Percentiles rank a stretch among this genome's conserved stretches.
phyloP scores from a whole-genome alignment of 2,888 invertebrate genomes.

The Metallyticus violacea region DNA sequence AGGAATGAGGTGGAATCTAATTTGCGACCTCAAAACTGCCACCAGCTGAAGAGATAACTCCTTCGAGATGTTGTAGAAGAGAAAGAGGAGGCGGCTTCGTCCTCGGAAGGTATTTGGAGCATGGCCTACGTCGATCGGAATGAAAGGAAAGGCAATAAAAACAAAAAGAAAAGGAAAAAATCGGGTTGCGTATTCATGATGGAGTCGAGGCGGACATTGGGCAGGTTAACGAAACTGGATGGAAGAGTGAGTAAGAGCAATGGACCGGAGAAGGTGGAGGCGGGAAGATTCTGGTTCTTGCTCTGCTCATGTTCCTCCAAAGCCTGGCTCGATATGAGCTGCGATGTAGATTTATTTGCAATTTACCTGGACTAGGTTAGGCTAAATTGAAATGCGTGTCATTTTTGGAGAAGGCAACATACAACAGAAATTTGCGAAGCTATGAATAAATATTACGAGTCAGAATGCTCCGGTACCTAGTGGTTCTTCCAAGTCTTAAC shows the following conservation, averaged over 20 bases:
- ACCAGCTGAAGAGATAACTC: not conserved
- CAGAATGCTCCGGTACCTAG: too few species aligned
- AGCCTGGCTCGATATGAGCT: too few species aligned
- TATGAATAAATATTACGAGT: too few species aligned
- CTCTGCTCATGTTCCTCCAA: too few species aligned
- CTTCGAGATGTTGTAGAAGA: too few species aligned
- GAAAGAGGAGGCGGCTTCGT: not conserved
- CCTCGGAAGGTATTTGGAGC: constrained; percentile 11
- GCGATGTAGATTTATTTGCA: too few species aligned
- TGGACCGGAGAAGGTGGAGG: not conserved
- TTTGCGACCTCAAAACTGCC: not conserved
- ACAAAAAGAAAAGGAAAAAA: not conserved
- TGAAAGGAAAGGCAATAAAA: not conserved
- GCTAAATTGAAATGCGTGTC: too few species aligned
- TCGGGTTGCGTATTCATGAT: not conserved
- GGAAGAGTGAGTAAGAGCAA: too few species aligned
- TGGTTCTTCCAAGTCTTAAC: too few species aligned
- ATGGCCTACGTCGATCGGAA: not conserved
- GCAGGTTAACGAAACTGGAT: not conserved
- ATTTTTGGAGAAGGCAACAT: too few species aligned
- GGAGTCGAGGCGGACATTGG: not conserved
- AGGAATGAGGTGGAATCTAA: not conserved
- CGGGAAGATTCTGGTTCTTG: not conserved
- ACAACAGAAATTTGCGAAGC: too few species aligned
- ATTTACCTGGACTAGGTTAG: too few species aligned